These are phyloP conservation scores for Aeoliscus strigatus DNA, from an alignment of 2,797 vertebrate genomes.

Conservation along the genomic window DNA sequence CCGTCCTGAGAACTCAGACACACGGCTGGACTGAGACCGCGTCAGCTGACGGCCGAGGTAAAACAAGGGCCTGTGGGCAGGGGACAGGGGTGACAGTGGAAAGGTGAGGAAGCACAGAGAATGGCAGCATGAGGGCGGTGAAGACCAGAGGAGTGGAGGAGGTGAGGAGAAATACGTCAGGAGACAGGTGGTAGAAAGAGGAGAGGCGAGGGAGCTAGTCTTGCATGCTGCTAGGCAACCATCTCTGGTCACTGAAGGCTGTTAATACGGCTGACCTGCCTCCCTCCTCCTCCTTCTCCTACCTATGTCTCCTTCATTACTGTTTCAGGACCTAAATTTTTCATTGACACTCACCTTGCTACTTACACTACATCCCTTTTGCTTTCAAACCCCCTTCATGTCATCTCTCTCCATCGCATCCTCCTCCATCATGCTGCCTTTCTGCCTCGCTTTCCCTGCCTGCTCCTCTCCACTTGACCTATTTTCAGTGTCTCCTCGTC, in stretches of 20 bases:
- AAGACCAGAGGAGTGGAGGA: neutral
- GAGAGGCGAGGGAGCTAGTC: conserved; percentile 18
- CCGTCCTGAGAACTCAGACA: conserved; percentile 39
- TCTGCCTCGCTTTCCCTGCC: conserved; percentile 3
- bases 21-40: too few species aligned
- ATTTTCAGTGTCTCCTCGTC: conserved; percentile 37
- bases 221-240: conserved; percentile 55
- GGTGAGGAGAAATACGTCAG: conserved; percentile 17
- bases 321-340: conserved; percentile 34
- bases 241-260: conserved; percentile 45
- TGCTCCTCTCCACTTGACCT: conserved; percentile 53
- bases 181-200: neutral
- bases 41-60: too few species aligned
- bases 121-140: neutral
- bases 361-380: conserved; percentile 3
- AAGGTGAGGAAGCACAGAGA: conserved; percentile 2
- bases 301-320: conserved; percentile 6
- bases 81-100: conserved; percentile 11
- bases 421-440: neutral
- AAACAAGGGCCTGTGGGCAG: conserved; percentile 22
- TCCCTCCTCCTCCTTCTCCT: conserved; percentile 15
- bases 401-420: neutral
- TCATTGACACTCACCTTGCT: conserved; percentile 34
- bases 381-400: conserved; percentile 3
- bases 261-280: conserved; percentile 53